Base-by-base conservation (phyloP, 2,797 vertebrate genomes). In the Spinibarbus caldwelli region DNA sequence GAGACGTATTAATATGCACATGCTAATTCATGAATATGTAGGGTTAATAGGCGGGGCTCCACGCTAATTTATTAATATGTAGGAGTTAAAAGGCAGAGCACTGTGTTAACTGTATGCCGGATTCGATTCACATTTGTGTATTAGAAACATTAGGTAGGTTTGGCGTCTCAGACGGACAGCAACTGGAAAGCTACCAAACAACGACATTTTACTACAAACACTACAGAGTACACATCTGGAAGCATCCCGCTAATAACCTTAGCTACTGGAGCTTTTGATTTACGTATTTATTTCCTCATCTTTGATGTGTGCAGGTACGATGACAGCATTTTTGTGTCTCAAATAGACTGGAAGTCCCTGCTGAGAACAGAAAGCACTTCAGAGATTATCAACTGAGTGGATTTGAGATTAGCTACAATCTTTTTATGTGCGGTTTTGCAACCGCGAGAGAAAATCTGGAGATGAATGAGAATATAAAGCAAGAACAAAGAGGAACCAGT, bases 21-120 rank as follows among this genome's bases (percentile, higher is more conserved):
- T 52, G 52, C 62, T 88, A 80, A 85, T 85, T 80, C 31, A 49
- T 85, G 77, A 80, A 73, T 80, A 80, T 90, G 86, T 80, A 64
- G 88, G 87, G 89, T 94, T 95, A 95, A 95, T 94, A 93, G 89
- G 92, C 90, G 89, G 87, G 86, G 91, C 91, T 84, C 87, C 79
- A 49, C 85, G 88, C 92, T 95, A 95, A 93, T 93, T 94, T 68
- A 90, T 87, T 84, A 77, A 84, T 94, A 93, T 91, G 90, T 81
- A 91, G 86, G 88, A 89, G 90, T 94, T 95, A 96, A 95, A 94
- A 93, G 90, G 93, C 92, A 91, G 88, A 89, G 92, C 93, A 82
- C 88, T 75, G 54, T 88, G 90, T 93, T 95, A 95, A 93, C 93
- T 94, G 92, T 92, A 82, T 34, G 81, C 90, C 93, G 90, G 91